These are phyloP conservation scores for Ornithoptera priamus DNA, from an alignment of 2,888 invertebrate genomes.

Conservation along the genomic window DNA sequence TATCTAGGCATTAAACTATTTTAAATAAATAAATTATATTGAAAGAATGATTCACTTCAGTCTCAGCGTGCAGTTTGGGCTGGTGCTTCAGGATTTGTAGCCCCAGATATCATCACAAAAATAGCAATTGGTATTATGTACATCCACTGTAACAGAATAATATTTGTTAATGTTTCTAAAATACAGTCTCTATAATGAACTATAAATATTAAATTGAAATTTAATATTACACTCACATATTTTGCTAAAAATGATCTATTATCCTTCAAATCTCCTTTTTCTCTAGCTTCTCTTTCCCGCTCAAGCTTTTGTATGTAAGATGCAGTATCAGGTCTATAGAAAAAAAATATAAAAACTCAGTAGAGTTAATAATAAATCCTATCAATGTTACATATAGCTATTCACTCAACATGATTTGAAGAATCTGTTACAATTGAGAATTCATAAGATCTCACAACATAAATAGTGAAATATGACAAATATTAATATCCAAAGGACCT, in stretches of 20 bases:
- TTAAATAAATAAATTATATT: constrained; percentile 13
- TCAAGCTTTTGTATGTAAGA: constrained; percentile 96
- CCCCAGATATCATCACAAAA: constrained; percentile 93
- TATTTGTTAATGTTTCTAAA: neutral
- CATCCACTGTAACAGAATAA: constrained; percentile 93
- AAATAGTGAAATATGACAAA: no score
- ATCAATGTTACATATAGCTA: neutral
- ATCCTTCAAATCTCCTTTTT: constrained; percentile 94
- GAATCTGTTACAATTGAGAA: no score
- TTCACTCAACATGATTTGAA: neutral
- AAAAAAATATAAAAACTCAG: neutral
- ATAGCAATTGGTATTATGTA: constrained; percentile 97
- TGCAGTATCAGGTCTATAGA: constrained; percentile 93
- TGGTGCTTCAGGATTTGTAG: constrained; percentile 87
- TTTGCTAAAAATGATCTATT: constrained; percentile 97
- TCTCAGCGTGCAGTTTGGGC: constrained; percentile 59
- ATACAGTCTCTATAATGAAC: neutral
- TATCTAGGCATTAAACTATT: neutral
- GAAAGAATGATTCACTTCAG: neutral
- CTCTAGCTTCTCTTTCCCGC: constrained; percentile 92
- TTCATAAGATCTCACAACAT: no score
- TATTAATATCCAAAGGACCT: no score
- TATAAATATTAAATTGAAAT: neutral
- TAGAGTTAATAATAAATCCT: no score
- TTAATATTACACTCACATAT: constrained; percentile 88